These are phyloP conservation scores for Drosophila borborema DNA, from an alignment of 2,888 invertebrate species.

Conservation along the genomic window DNA sequence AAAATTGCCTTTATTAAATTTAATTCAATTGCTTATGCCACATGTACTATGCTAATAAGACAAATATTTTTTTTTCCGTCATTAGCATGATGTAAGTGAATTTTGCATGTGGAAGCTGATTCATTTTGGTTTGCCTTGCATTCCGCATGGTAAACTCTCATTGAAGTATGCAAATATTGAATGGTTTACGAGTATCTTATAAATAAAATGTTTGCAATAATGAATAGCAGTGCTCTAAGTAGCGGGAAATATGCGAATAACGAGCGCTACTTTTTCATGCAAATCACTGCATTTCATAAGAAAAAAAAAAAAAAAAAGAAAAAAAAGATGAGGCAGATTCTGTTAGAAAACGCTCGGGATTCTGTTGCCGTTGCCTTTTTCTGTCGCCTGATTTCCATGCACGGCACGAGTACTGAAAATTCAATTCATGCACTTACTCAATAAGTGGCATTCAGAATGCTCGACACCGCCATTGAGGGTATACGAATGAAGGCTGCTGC, in stretches of 20 bases:
- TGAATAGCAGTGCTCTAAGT: slow-evolving; percentile 40
- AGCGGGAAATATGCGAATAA: slow-evolving; percentile 70
- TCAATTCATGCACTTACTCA: slow-evolving; percentile 62
- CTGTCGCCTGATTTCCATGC: slow-evolving; percentile 53
- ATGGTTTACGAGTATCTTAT: slow-evolving; percentile 52
- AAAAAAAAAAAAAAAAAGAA: slow-evolving; percentile 13
- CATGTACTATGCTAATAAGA: neutral
- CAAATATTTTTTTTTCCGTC: neutral
- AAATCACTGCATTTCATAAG: slow-evolving; percentile 65
- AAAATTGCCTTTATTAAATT: neutral
- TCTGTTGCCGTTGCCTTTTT: slow-evolving; percentile 7
- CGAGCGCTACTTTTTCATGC: slow-evolving; percentile 64
- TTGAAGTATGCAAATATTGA: slow-evolving; percentile 57
- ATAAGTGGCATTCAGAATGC: slow-evolving; percentile 43
- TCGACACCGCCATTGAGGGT: slow-evolving; percentile 11
- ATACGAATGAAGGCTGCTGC: neutral
- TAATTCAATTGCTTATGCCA: neutral
- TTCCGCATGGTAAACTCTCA: slow-evolving; percentile 3
- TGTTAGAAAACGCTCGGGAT: slow-evolving; percentile 17
- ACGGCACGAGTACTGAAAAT: slow-evolving; percentile 59
- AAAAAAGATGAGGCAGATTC: slow-evolving; percentile 60
- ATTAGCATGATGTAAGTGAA: neutral
- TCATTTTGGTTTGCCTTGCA: neutral
- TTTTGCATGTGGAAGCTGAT: neutral
- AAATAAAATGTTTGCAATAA: slow-evolving; percentile 51